Percentiles rank a stretch among this genome's conserved stretches.
Conservation (phyloP, 2,888 invertebrate genomes). For the Orchesella flavescens region DNA sequence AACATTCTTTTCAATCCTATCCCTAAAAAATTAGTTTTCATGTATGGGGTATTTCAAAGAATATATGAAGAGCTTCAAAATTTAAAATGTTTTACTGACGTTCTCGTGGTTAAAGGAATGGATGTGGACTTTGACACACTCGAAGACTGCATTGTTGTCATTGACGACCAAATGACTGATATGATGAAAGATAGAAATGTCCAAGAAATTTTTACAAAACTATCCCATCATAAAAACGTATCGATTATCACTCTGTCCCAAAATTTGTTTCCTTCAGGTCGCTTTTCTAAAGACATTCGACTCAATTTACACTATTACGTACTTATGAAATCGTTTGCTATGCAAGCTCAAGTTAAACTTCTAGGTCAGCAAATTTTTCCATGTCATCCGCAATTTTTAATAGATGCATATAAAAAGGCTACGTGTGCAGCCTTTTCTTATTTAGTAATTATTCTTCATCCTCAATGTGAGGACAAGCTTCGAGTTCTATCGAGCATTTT, state of each 20-base stretch:
- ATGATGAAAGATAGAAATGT: background rate
- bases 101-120: constrained; percentile 8
- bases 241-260: constrained; percentile 29
- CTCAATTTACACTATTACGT: constrained; percentile 53
- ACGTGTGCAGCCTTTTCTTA: constrained; percentile 32
- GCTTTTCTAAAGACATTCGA: constrained; percentile 41
- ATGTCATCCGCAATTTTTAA: constrained; percentile 10
- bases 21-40: background rate
- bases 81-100: background rate
- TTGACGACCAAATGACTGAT: constrained; percentile 54
- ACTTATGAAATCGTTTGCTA: constrained; percentile 34
- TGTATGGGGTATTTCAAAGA: constrained; percentile 40
- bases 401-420: constrained; percentile 53
- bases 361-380: constrained; percentile 30
- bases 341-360: constrained; percentile 19
- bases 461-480: constrained; percentile 35
- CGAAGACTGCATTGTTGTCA: constrained; percentile 12
- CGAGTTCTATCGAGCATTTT: constrained; percentile 42
- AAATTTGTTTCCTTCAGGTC: constrained; percentile 48
- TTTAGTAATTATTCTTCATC: constrained; percentile 48
- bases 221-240: constrained; percentile 36
- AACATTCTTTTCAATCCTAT: background rate
- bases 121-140: background rate
- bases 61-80: constrained; percentile 33
- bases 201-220: constrained; percentile 40